Evolutionary conservation across 1,140 invertebrate genomes (phyloP), one percentile per base, ranked within the genome.

Genomic region (Drosophila ohnishii): DNA sequence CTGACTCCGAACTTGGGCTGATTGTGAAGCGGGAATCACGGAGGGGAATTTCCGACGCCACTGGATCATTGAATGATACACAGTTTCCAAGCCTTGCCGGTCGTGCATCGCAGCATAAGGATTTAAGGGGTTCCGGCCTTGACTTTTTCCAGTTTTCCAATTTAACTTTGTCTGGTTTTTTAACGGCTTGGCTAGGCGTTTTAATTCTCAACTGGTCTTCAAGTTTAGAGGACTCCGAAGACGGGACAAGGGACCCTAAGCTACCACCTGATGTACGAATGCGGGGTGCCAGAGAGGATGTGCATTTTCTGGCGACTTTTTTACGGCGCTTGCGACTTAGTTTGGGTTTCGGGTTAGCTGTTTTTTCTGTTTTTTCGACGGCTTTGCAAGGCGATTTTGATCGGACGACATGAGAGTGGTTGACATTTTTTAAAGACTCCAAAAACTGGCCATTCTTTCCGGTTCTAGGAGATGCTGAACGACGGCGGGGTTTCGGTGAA

Each of bases 11-110:
- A 7, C 32, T 10, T 14, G 48, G 8, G 11, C 8, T 7, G 8
- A 16, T 4, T 3, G 14, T 10, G 5, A 25, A 0, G 3, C 11
- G 19, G 30, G 37, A 5, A 28, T 45, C 40, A 30, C 13, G 19
- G 3, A 5, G 2, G 3, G 42, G 28, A 25, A 66, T 48, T 1
- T 64, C 59, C 2, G 3, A 19, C 11, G 34, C 44, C 44, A 39
- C 5, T 1, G 64, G 64, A 11, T 48, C 10, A 16, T 39, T 2
- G 7, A 66, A 66, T 16, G 34, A 32, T 6, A 66, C 64, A 14
- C 25, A 14, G n/a, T 14, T 16, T 5, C 8, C 35, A 1, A 13
- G 58, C 4, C 28, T 25, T 6, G 14, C 6, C 13, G 19, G 11
- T 8, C 11, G 32, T 25, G 3, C 13, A 39, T 32, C 25, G 16